phyloP scores from a whole-genome alignment of 2,113 vertebrate genomes.

The Thunnus maccoyii region DNA sequence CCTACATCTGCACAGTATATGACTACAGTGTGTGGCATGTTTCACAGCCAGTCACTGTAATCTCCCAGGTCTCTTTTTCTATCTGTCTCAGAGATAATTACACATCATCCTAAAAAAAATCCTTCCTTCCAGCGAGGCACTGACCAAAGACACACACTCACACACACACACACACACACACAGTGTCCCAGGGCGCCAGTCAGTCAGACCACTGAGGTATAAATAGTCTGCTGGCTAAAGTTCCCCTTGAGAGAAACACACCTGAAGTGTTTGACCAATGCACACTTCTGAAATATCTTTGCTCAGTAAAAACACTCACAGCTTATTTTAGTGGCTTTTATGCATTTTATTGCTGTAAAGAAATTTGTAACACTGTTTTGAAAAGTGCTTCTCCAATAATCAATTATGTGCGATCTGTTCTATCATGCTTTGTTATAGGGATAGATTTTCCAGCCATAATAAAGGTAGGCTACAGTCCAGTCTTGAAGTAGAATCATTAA shows the following conservation, averaged over 20 bases:
- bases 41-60: too few species aligned
- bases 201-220: conserved; percentile 75
- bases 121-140: too few species aligned
- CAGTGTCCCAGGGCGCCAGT: conserved; percentile 70
- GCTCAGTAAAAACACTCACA: not conserved
- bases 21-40: too few species aligned
- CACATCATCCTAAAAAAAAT: too few species aligned
- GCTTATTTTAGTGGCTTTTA: not conserved
- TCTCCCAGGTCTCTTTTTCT: too few species aligned
- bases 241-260: conserved; percentile 63
- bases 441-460: too few species aligned
- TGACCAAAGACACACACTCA: too few species aligned
- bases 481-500: too few species aligned
- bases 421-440: not conserved
- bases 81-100: too few species aligned
- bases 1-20: too few species aligned
- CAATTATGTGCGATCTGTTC: not conserved
- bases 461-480: too few species aligned
- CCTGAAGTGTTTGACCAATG: conserved; percentile 28
- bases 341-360: not conserved
- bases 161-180: too few species aligned
- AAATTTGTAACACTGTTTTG: not conserved
- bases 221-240: conserved; percentile 77
- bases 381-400: not conserved
- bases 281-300: conserved; percentile 30